Percentiles rank a stretch among this genome's conserved stretches.
Evolutionary conservation across 2,888 invertebrate genomes (phyloP).

Genomic region (Calephelis perditalis): DNA sequence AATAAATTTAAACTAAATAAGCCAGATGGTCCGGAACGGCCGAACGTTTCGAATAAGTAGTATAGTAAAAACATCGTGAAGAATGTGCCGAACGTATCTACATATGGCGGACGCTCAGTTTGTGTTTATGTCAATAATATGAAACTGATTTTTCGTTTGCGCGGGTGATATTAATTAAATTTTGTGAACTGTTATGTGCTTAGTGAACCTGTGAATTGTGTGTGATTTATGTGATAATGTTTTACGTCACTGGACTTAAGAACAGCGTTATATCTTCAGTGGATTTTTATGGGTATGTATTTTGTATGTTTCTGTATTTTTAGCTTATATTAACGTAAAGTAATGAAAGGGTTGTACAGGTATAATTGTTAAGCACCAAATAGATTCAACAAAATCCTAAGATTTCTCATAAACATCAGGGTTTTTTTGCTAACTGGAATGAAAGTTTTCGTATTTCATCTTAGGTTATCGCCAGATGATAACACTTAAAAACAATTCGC

Average conservation of each 20-base stretch:
- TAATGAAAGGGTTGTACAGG: slow-evolving; percentile 13
- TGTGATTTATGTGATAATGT: slow-evolving; percentile 68
- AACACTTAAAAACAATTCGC: slow-evolving; percentile 14
- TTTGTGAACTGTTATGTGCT: slow-evolving; percentile 60
- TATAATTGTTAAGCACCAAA: background rate
- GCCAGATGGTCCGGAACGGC: slow-evolving; percentile 4
- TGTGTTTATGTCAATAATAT: slow-evolving; percentile 76
- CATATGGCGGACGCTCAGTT: slow-evolving; percentile 77
- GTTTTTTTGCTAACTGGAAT: background rate
- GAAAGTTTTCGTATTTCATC: slow-evolving; percentile 24
- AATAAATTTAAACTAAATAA: background rate
- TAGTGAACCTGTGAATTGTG: slow-evolving; percentile 67
- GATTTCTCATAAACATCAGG: background rate
- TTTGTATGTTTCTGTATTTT: slow-evolving; percentile 60
- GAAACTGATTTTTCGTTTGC: slow-evolving; percentile 72
- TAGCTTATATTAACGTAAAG: slow-evolving; percentile 39
- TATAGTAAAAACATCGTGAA: slow-evolving; percentile 33
- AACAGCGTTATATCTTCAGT: slow-evolving; percentile 59
- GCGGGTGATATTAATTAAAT: slow-evolving; percentile 72
- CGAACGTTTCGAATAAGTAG: slow-evolving; percentile 31
- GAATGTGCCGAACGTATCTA: slow-evolving; percentile 66
- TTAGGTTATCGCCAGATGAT: slow-evolving; percentile 65
- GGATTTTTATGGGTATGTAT: slow-evolving; percentile 71
- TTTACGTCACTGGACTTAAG: slow-evolving; percentile 63
- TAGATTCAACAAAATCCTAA: background rate